Percentiles rank a stretch among this genome's conserved stretches.
Conservation (phyloP, 2,888 invertebrate species). For the Hydroisotoma schaefferi region DNA sequence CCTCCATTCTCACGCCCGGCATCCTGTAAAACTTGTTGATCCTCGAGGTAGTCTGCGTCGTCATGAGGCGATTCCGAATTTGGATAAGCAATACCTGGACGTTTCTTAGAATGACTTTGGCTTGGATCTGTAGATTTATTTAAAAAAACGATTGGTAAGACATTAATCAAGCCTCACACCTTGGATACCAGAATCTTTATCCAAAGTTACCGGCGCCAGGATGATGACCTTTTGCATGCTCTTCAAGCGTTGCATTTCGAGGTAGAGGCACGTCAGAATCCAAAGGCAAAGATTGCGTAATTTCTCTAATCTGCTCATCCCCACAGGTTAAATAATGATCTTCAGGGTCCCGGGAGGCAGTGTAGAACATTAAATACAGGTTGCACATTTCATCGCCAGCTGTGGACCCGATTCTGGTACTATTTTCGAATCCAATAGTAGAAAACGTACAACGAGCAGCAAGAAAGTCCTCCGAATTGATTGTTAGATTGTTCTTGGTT, state of each 20-base stretch:
- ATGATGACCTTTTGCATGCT: constrained; percentile 50
- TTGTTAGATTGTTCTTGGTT: constrained; percentile 51
- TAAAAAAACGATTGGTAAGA: too few relatives aligned
- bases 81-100: constrained; percentile 41
- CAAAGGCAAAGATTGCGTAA: constrained; percentile 51
- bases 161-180: too few relatives aligned
- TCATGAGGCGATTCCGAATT: constrained; percentile 12
- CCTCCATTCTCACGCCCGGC: constrained; percentile 26
- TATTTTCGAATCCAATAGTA: constrained; percentile 52
- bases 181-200: too few relatives aligned
- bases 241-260: constrained; percentile 55
- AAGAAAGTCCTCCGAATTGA: constrained; percentile 54
- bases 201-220: neutral
- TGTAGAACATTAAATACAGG: constrained; percentile 57
- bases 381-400: constrained; percentile 58
- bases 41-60: constrained; percentile 9
- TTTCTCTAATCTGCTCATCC: constrained; percentile 41
- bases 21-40: neutral
- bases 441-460: constrained; percentile 59
- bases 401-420: constrained; percentile 51
- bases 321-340: constrained; percentile 45
- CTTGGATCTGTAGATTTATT: constrained; percentile 15
- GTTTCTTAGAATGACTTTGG: constrained; percentile 43
- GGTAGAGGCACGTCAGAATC: constrained; percentile 55
- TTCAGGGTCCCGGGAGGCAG: constrained; percentile 49